phyloP scores from a whole-genome alignment of 1,140 invertebrate species.

The Tigriopus japonicus region DNA sequence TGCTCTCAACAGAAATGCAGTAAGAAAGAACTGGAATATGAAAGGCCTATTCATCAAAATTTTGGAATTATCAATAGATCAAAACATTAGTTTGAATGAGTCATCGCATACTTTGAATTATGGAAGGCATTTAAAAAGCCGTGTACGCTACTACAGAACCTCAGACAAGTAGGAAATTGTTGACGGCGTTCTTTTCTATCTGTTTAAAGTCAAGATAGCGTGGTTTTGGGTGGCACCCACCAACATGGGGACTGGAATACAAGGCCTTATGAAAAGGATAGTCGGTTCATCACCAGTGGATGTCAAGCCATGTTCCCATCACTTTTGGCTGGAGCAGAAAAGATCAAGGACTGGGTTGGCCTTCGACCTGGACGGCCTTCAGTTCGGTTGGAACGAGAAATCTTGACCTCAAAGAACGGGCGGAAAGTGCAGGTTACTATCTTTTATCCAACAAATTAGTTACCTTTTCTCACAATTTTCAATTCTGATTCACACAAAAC shows the following conservation, averaged over 20 bases:
- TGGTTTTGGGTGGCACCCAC: slow-evolving; percentile 51
- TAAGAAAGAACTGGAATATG: background rate
- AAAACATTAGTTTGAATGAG: too few relatives aligned
- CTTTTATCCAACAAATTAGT: too few relatives aligned
- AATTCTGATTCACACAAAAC: too few relatives aligned
- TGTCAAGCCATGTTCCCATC: slow-evolving; percentile 39
- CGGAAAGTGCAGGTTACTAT: background rate
- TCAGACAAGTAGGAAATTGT: too few relatives aligned
- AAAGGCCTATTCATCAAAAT: too few relatives aligned
- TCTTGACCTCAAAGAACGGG: background rate
- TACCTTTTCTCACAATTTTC: too few relatives aligned
- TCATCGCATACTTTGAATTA: too few relatives aligned
- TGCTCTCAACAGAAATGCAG: slow-evolving; percentile 17
- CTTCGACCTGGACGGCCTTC: slow-evolving; percentile 42
- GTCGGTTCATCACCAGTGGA: slow-evolving; percentile 38
- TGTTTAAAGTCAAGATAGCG: slow-evolving; percentile 33
- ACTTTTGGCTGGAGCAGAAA: slow-evolving; percentile 35
- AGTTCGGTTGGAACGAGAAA: slow-evolving; percentile 44
- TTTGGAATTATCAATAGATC: too few relatives aligned
- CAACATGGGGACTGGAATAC: slow-evolving; percentile 42
- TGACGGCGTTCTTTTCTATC: background rate
- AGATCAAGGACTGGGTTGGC: slow-evolving; percentile 45
- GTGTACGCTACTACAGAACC: too few relatives aligned
- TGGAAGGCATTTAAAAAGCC: too few relatives aligned
- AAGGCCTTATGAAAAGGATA: slow-evolving; percentile 33